Evolutionary conservation across 2,797 vertebrate genomes (phyloP), one percentile per base, ranked within the genome.

Genomic region (Sebastes melanostomus): DNA sequence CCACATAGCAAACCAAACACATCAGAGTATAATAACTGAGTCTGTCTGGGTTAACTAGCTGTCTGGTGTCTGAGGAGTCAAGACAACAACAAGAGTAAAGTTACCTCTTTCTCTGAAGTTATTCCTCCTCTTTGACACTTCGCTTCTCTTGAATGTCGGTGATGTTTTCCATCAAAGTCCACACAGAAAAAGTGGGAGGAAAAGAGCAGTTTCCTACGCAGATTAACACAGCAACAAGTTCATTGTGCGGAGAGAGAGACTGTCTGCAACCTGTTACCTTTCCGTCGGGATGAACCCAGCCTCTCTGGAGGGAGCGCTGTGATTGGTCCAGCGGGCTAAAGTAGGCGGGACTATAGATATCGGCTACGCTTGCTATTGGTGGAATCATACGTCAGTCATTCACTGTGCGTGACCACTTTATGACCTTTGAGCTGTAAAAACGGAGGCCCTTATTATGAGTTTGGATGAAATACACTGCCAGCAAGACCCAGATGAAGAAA

Each of bases 251-350:
- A 42, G 38, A 16, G 38, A 36, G 11, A 38, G 36, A 38, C 13
- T 38, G 36, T 38, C 67, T 66, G 85, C 94, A 95, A 95, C 94
- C 95, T 95, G 94, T 95, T 95, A 95, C 94, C 94, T 94, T 55
- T 91, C 36, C 90, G 85, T 93, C 59, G 62, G 72, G 89, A 91
- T 85, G 85, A 58, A 85, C 55, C 96, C 90, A 88, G 63, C 54
- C 2, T 59, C 66, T 24, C 76, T 30, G 2, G 7, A 22, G 0
- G 0, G 18, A 58, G 69, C n/a, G 14, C 32, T 74, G 4, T 87
- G 77, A 95, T 96, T 95, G 94, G 95, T 14, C 67, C 2, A 58
- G 6, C 3, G 2, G 1, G 6, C n/a, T 5, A 0, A 4, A 0
- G 1, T 54, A 14, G 93, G 94, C 78, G 91, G 93, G 46, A 22